phyloP scores from a whole-genome alignment of 1,140 invertebrate species.

The Globodera rostochiensis region DNA sequence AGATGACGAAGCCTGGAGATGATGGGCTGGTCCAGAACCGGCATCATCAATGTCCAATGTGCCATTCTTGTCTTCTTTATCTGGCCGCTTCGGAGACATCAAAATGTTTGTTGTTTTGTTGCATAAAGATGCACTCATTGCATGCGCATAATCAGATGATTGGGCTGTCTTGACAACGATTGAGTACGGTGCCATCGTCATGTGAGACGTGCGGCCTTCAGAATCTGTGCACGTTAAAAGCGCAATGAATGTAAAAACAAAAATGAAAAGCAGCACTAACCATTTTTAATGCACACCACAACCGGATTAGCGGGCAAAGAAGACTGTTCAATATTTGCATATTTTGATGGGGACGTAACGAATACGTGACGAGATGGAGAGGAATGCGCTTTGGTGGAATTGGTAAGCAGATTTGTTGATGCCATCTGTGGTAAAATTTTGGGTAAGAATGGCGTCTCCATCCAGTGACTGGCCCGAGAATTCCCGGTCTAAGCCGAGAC shows the following conservation, averaged over 20 bases:
- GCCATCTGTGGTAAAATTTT: background rate
- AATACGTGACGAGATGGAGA: background rate
- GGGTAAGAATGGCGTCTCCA: no score
- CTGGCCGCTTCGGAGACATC: background rate
- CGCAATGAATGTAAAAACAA: background rate
- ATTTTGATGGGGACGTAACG: background rate
- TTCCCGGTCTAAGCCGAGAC: no score
- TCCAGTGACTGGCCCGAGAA: no score
- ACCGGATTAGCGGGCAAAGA: background rate
- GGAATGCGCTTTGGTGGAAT: background rate
- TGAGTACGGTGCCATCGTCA: background rate
- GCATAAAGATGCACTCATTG: background rate
- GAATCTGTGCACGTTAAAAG: background rate
- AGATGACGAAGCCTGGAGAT: background rate
- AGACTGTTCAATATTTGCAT: background rate
- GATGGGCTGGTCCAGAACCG: no score
- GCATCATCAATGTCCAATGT: background rate
- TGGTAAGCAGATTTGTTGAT: background rate
- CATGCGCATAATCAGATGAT: background rate
- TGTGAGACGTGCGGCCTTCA: background rate
- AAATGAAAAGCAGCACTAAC: background rate
- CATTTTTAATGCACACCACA: background rate
- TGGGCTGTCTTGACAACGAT: background rate
- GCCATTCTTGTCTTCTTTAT: background rate
- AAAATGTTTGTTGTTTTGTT: background rate